A percentile compares a stretch with the other conserved stretches of the same genome.
Conservation (phyloP, 2,888 invertebrate species). For the Andrena dorsata region DNA sequence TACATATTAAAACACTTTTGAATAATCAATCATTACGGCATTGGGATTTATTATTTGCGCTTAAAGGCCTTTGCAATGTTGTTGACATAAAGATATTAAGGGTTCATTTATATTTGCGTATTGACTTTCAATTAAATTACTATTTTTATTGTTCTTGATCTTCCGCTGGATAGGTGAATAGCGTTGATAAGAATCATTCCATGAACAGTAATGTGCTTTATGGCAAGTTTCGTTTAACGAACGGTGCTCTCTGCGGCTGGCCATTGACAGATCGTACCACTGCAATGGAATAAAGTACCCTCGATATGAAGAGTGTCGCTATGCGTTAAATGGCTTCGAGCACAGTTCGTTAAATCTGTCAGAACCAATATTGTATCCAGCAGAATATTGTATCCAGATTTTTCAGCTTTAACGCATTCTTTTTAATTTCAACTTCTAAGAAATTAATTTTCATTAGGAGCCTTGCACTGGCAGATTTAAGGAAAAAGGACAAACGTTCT, state of each 20-base stretch:
- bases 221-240: not conserved
- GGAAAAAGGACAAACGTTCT: no score
- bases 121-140: not conserved
- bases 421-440: no score
- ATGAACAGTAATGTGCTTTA: not conserved
- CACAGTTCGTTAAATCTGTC: not conserved
- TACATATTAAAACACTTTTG: no score
- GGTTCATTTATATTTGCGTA: not conserved
- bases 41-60: not conserved
- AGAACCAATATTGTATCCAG: no score
- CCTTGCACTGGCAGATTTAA: no score
- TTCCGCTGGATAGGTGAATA: not conserved
- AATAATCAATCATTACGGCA: no score
- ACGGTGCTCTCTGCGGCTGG: not conserved
- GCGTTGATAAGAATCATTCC: not conserved
- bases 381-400: no score
- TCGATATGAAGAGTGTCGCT: conserved; percentile 11
- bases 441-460: no score
- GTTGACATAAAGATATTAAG: not conserved
- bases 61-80: not conserved
- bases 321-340: conserved; percentile 3
- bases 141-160: not conserved
- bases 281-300: conserved; percentile 7
- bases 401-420: no score
- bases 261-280: conserved; percentile 15